A percentile compares a stretch with the other conserved stretches of the same genome.
phyloP scores from a whole-genome alignment of 2,888 invertebrate genomes.

The Lepeophtheirus nordmannii region DNA sequence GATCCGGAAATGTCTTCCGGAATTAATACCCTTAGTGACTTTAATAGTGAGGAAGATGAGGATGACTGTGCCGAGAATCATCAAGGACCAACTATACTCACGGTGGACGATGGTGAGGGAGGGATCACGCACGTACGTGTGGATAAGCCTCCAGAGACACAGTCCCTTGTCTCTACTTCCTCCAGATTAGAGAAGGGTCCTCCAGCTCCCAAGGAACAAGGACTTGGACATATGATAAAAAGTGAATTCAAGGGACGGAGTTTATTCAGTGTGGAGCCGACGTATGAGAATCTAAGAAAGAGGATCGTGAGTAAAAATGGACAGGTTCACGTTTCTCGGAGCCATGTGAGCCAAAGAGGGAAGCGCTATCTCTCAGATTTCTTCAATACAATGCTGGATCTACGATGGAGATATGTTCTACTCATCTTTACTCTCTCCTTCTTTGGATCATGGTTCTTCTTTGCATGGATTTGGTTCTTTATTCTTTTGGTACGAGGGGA shows the following conservation, averaged over 20 bases:
- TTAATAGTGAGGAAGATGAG: background rate
- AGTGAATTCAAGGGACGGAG: slow-evolving; percentile 4
- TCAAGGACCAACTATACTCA: slow-evolving; percentile 14
- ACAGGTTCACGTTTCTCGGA: background rate
- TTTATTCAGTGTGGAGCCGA: background rate
- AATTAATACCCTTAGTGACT: background rate
- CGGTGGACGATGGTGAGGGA: slow-evolving; percentile 15
- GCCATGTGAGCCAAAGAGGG: background rate
- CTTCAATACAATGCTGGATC: slow-evolving; percentile 74
- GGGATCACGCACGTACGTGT: slow-evolving; percentile 14
- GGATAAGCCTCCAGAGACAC: background rate
- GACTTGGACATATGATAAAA: background rate
- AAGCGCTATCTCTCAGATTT: slow-evolving; percentile 43
- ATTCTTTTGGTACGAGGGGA: slow-evolving; percentile 80
- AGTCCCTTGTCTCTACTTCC: background rate
- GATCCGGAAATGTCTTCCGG: background rate
- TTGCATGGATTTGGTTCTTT: slow-evolving; percentile 57
- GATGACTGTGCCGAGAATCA: slow-evolving; percentile 4
- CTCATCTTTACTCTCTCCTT: slow-evolving; percentile 68
- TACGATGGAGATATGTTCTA: slow-evolving; percentile 84
- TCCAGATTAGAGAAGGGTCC: background rate
- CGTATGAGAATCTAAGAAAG: background rate
- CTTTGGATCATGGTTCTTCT: slow-evolving; percentile 28
- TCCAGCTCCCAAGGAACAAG: background rate
- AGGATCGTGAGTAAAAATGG: slow-evolving; percentile 19